These are phyloP conservation scores for Pituophis catenifer DNA, from an alignment of 2,113 vertebrate species.

Conservation along the genomic window DNA sequence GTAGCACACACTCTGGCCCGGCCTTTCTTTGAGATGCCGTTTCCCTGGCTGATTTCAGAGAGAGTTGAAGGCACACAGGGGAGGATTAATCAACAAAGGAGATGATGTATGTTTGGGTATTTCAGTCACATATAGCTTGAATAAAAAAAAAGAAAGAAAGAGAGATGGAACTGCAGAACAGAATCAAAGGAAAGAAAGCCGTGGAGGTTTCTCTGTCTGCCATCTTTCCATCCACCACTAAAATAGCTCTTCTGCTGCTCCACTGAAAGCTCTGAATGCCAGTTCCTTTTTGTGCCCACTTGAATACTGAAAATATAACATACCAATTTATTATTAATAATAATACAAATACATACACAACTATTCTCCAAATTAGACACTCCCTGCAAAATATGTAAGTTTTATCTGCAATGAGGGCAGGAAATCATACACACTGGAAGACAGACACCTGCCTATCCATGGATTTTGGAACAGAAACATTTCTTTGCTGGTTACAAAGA, in stretches of 20 bases:
- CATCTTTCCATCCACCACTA: background rate
- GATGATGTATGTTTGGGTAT: conserved; percentile 37
- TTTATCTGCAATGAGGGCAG: background rate
- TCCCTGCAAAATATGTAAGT: background rate
- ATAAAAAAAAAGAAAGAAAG: conserved; percentile 25
- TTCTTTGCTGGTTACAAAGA: background rate
- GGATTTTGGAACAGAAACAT: background rate
- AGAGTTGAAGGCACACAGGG: conserved; percentile 43
- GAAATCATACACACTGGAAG: background rate
- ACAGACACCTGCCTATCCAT: background rate
- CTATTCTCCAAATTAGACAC: background rate
- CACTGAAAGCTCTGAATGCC: background rate
- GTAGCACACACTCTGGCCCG: conserved; percentile 71
- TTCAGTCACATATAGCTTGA: conserved; percentile 42
- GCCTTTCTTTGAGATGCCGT: conserved; percentile 85
- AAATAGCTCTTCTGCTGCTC: background rate
- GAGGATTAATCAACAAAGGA: conserved; percentile 53
- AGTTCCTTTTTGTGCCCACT: background rate
- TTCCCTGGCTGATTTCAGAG: conserved; percentile 57
- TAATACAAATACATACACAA: background rate
- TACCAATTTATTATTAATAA: background rate
- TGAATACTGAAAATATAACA: background rate
- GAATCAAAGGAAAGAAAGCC: conserved; percentile 35
- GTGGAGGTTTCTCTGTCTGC: background rate
- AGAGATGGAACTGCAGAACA: conserved; percentile 38